A percentile compares a stretch with the other conserved stretches of the same genome.
Evolutionary conservation across 2,797 vertebrate species (phyloP).

Genomic region (Pterois miles): DNA sequence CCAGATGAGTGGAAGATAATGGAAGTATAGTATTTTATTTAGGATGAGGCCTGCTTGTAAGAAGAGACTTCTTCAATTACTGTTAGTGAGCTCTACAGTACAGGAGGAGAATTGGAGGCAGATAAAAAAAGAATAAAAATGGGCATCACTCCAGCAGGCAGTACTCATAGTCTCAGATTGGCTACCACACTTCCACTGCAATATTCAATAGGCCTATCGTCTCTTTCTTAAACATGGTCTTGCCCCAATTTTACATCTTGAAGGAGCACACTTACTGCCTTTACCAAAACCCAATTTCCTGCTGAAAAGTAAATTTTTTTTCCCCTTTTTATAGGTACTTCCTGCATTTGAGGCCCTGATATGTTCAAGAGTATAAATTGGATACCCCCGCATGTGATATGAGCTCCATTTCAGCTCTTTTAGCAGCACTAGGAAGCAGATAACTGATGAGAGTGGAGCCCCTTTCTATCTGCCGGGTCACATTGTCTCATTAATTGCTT

Average conservation of each 20-base stretch:
- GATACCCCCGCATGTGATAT: slow-evolving; percentile 24
- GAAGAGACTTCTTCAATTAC: slow-evolving; percentile 13
- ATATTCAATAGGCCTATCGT: slow-evolving; percentile 32
- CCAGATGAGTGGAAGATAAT: no score
- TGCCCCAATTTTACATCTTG: slow-evolving; percentile 50
- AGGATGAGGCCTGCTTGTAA: background rate
- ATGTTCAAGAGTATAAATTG: slow-evolving; percentile 46
- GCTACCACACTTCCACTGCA: slow-evolving; percentile 22
- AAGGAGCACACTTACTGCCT: slow-evolving; percentile 30
- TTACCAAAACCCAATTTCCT: slow-evolving; percentile 50
- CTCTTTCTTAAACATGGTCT: slow-evolving; percentile 23
- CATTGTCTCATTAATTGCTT: slow-evolving; percentile 81
- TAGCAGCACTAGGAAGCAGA: slow-evolving; percentile 39
- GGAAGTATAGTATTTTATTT: background rate
- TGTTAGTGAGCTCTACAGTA: background rate
- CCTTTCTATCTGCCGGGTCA: slow-evolving; percentile 62
- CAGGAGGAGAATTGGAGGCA: background rate
- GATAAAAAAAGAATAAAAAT: background rate
- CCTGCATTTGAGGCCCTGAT: slow-evolving; percentile 34
- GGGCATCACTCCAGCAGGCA: slow-evolving; percentile 9
- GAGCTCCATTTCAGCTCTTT: slow-evolving; percentile 44
- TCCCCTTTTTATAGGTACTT: slow-evolving; percentile 18
- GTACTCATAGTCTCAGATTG: slow-evolving; percentile 23
- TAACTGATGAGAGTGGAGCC: slow-evolving; percentile 66
- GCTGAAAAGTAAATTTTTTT: slow-evolving; percentile 28